Conservation (phyloP, 2,888 invertebrate species). For the Deilephila elpenor region DNA sequence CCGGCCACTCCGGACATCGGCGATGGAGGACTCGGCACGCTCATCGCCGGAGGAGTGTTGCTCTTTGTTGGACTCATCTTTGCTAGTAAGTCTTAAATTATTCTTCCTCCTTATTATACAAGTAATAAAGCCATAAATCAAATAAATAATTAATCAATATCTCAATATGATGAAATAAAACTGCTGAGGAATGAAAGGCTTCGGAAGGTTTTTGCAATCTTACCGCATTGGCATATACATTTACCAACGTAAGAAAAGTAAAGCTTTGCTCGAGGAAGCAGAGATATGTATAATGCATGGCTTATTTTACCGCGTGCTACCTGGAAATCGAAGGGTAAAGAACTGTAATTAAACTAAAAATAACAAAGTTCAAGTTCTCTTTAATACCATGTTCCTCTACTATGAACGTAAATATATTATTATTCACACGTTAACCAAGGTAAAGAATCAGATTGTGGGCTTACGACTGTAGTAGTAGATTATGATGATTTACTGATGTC, state of each 20-base stretch:
- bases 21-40: constrained; percentile 80
- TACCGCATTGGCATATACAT: too few species aligned
- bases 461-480: neutral
- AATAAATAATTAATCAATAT: too few species aligned
- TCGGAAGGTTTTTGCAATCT: too few species aligned
- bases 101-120: neutral
- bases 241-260: neutral
- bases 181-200: too few species aligned
- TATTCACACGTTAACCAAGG: neutral
- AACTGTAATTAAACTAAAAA: constrained; percentile 15
- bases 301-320: neutral
- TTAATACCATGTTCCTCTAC: constrained; percentile 12
- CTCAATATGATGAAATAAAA: too few species aligned
- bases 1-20: constrained; percentile 61
- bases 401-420: neutral
- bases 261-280: neutral
- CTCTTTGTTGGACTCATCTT: constrained; percentile 85
- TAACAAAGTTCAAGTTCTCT: constrained; percentile 21
- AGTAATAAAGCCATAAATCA: neutral
- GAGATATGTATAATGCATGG: neutral
- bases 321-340: constrained; percentile 5
- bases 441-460: neutral
- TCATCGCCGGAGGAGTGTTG: constrained; percentile 86
- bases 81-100: constrained; percentile 73
- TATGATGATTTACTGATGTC: neutral